Evolutionary conservation across 2,113 vertebrate species (phyloP).

Genomic region (Sceloporus tristichus): DNA sequence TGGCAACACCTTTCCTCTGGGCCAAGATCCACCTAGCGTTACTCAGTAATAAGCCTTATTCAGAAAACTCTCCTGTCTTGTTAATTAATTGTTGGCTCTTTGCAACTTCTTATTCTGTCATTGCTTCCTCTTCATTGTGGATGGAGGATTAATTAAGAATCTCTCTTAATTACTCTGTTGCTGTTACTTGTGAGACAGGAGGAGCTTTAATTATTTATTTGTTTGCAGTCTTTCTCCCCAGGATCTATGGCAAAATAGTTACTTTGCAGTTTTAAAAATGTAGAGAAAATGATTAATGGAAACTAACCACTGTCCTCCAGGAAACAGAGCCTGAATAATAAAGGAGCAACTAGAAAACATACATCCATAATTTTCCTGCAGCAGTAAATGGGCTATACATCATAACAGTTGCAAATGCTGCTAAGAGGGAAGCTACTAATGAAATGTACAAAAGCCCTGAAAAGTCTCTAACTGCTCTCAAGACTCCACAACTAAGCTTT

Average conservation of each 20-base stretch:
- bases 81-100: neutral
- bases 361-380: neutral
- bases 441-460: neutral
- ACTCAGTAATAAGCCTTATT: neutral
- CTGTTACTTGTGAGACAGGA: neutral
- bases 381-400: neutral
- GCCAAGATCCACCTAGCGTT: neutral
- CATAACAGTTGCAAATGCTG: neutral
- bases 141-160: neutral
- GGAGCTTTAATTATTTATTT: neutral
- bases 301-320: neutral
- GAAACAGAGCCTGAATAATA: neutral
- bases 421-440: neutral
- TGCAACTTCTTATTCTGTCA: neutral
- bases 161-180: neutral
- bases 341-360: neutral
- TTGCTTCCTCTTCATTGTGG: neutral
- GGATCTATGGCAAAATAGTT: neutral
- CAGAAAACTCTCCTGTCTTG: neutral
- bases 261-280: neutral
- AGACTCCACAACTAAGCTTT: neutral
- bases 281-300: neutral
- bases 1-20: neutral
- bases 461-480: neutral
- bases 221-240: neutral